Percentiles rank a stretch among this genome's conserved stretches.
Evolutionary conservation across 1,140 invertebrate genomes (phyloP).

Genomic region (Drosophila prosaltans): DNA sequence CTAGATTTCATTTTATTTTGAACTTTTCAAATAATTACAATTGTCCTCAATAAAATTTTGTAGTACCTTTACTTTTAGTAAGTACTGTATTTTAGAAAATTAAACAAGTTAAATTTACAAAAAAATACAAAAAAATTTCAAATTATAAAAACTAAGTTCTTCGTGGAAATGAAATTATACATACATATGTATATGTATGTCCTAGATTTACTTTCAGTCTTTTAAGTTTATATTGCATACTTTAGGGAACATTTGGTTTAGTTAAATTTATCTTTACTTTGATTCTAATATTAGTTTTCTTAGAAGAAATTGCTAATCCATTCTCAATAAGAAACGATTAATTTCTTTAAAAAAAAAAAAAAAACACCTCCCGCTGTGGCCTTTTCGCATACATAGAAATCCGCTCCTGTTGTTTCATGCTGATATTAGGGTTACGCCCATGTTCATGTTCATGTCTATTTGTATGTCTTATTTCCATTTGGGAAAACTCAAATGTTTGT

Average conservation of each 20-base stretch:
- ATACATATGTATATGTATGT: no score
- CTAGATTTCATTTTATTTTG: no score
- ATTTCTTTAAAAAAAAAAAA: background rate
- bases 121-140: no score
- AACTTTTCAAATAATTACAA: no score
- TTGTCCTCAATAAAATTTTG: no score
- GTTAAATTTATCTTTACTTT: background rate
- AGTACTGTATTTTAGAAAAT: no score
- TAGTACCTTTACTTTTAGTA: no score
- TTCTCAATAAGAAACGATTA: constrained; percentile 15
- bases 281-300: background rate
- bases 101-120: no score
- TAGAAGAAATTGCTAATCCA: background rate
- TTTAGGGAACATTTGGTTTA: background rate
- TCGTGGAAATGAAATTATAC: no score
- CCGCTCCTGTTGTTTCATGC: constrained; percentile 49
- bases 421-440: constrained; percentile 72
- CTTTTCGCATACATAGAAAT: constrained; percentile 21
- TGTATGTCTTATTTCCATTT: constrained; percentile 57
- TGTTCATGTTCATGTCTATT: constrained; percentile 54
- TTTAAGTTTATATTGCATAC: background rate
- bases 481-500: constrained; percentile 42
- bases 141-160: no score
- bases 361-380: background rate
- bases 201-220: no score